Evolutionary conservation across 2,797 vertebrate species (phyloP).

Genomic region (Antennarius maculatus): DNA sequence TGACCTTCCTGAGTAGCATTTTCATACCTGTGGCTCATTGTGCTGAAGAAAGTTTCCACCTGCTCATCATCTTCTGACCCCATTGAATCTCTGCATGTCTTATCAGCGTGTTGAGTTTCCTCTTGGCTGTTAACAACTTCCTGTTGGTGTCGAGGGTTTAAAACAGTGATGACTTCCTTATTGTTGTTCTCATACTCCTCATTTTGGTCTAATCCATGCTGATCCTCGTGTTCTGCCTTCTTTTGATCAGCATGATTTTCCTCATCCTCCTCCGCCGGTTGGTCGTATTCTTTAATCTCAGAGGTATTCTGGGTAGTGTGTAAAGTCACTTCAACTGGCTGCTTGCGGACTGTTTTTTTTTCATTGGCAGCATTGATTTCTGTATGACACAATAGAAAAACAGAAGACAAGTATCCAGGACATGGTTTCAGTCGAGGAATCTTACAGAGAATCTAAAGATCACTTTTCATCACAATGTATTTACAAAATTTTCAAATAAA

Average conservation of each 20-base stretch:
- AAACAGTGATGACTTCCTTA: slow-evolving; percentile 16
- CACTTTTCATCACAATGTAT: neutral
- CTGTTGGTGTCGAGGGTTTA: slow-evolving; percentile 39
- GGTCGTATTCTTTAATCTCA: slow-evolving; percentile 53
- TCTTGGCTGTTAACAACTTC: slow-evolving; percentile 46
- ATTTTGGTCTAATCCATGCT: slow-evolving; percentile 56
- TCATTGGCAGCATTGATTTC: slow-evolving; percentile 42
- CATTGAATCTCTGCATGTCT: slow-evolving; percentile 35
- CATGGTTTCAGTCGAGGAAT: neutral
- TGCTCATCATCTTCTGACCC: slow-evolving; percentile 69
- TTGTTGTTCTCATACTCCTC: slow-evolving; percentile 40
- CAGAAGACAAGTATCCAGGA: neutral
- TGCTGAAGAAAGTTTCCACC: slow-evolving; percentile 96
- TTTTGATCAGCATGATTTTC: slow-evolving; percentile 46
- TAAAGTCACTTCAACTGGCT: slow-evolving; percentile 45
- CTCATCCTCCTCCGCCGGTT: slow-evolving; percentile 45
- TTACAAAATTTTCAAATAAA: neutral
- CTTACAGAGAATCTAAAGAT: neutral
- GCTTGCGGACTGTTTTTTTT: slow-evolving; percentile 39
- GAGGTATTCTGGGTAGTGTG: slow-evolving; percentile 49
- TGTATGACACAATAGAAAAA: slow-evolving; percentile 28
- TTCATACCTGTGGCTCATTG: slow-evolving; percentile 95
- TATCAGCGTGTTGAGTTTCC: slow-evolving; percentile 35
- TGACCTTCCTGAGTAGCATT: slow-evolving; percentile 70
- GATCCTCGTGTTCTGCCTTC: slow-evolving; percentile 43